Evolutionary conservation across 2,888 invertebrate genomes (phyloP), one percentile per base, ranked within the genome.

Genomic region (Meandrusa payeni): DNA sequence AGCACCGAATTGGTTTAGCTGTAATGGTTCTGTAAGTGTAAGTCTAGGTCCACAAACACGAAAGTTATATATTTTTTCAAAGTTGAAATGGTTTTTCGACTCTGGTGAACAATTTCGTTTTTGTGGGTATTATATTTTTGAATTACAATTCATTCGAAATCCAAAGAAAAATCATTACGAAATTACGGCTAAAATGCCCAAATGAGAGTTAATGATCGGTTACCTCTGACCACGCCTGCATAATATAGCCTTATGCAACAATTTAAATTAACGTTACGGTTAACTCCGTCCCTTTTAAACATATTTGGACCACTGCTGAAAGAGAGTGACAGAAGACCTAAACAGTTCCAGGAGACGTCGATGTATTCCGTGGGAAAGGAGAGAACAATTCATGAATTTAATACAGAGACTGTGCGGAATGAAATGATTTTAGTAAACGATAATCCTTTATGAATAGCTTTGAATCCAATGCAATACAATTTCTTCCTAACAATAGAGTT

Each of bases 151-250:
- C 24, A 17, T 32, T 40, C 17, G 26, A 3, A 3, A 15, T 19
- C 31, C 9, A 4, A 64, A 68, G 63, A 76, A 73, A 73, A 69
- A 76, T 69, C 53, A 57, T 63, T 64, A 54, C 61, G 54, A 76
- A 67, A 48, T 71, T 70, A 67, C 77, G 61, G 73, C 77, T 75
- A 76, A 72, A 77, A 76, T 65, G 68, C 67, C 59, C 57, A 64
- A 74, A 78, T 76, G 69, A 72, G 60, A 70, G 62, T 70, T 83
- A 83, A 83, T 85, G 63, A 82, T 69, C 57, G 73, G 82, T 72
- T 82, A 61, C 62, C 52, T 52, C 48, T 55, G 48, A 69, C 76
- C 76, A 78, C 83, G 69, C 83, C 85, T 74, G 58, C 54, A 71
- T 74, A 78, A 74, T 76, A 68, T 62, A 52, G 43, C 59, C 64